These are phyloP conservation scores for Calypte anna DNA, from an alignment of 2,113 vertebrate genomes.

Conservation along the genomic window DNA sequence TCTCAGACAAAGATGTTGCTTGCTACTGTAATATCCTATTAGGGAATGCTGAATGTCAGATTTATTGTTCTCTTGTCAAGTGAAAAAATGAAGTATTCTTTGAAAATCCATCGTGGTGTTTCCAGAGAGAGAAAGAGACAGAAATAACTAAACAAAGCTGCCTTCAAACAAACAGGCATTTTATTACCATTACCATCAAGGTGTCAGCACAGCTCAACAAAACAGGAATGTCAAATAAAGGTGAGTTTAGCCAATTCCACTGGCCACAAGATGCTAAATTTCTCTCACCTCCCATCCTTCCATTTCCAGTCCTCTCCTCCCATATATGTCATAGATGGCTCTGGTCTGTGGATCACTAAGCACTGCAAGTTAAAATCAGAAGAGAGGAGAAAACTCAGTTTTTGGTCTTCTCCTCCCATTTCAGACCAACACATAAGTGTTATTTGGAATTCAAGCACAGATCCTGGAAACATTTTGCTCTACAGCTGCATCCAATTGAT, in stretches of 20 bases:
- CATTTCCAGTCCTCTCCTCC: conserved; percentile 95
- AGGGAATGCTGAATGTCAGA: conserved; percentile 18
- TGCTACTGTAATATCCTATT: neutral
- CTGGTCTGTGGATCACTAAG: conserved; percentile 95
- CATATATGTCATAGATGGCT: conserved; percentile 99
- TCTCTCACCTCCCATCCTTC: conserved; percentile 98
- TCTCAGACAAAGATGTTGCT: conserved; percentile 18
- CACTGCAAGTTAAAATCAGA: conserved; percentile 80
- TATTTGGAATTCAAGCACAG: neutral
- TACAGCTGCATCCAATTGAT: neutral
- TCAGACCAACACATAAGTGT: neutral
- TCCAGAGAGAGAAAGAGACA: neutral
- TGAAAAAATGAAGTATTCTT: neutral
- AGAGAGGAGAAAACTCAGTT: conserved; percentile 1
- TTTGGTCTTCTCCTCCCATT: neutral
- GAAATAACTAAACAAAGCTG: neutral
- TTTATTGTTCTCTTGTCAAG: conserved; percentile 33
- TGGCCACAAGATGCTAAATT: neutral
- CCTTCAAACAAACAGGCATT: neutral
- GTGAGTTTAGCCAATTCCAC: neutral
- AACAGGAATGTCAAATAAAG: neutral
- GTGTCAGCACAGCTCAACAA: neutral
- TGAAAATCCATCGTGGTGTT: conserved; percentile 1
- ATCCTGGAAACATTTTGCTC: neutral
- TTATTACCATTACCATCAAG: neutral